These are phyloP conservation scores for Chrysotoxum bicinctum DNA, from an alignment of 2,888 invertebrate species.

Conservation along the genomic window DNA sequence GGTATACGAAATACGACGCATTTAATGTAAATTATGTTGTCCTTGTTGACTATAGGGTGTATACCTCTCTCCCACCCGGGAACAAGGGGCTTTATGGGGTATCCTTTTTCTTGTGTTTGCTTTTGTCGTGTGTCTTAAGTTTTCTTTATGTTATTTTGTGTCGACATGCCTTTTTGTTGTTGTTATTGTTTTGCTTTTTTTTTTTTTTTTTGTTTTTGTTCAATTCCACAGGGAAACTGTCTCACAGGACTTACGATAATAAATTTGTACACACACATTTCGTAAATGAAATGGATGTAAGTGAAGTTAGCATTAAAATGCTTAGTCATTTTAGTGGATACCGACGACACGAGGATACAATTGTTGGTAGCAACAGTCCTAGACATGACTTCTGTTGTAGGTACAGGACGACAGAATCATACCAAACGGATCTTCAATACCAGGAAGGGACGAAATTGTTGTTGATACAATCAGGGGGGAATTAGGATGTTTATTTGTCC, in stretches of 20 bases:
- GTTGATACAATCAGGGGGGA: neutral
- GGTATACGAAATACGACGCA: slow-evolving; percentile 19
- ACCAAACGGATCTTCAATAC: neutral
- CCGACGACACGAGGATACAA: neutral
- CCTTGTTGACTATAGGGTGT: neutral
- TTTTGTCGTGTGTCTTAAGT: slow-evolving; percentile 33
- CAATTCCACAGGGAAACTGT: slow-evolving; percentile 26
- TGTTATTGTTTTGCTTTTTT: slow-evolving; percentile 14
- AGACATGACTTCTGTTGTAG: neutral
- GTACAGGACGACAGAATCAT: neutral
- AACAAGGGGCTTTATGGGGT: neutral
- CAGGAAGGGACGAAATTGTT: neutral
- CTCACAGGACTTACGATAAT: slow-evolving; percentile 32
- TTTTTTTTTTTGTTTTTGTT: neutral
- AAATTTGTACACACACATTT: slow-evolving; percentile 39
- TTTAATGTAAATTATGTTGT: slow-evolving; percentile 39
- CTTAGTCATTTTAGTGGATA: slow-evolving; percentile 40
- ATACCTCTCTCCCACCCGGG: neutral
- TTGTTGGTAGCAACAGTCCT: neutral
- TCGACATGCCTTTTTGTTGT: slow-evolving; percentile 31
- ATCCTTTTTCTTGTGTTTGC: slow-evolving; percentile 40
- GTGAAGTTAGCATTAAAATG: slow-evolving; percentile 43
- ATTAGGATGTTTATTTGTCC: neutral
- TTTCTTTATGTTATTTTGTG: slow-evolving; percentile 31
- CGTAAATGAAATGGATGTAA: slow-evolving; percentile 51